Evolutionary conservation across 2,888 invertebrate genomes (phyloP).

Genomic region (Helleia helle): DNA sequence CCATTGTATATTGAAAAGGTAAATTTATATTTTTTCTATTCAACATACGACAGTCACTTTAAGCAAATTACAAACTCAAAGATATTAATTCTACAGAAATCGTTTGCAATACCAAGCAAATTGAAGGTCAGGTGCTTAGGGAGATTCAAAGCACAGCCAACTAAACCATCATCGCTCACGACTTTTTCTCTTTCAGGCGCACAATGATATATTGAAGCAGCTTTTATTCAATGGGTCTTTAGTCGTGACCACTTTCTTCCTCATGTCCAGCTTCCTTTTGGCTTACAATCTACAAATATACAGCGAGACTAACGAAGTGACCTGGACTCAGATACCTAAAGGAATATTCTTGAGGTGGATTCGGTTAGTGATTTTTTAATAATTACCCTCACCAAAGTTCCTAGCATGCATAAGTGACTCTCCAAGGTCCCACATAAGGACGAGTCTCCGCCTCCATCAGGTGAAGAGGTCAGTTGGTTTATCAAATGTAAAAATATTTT

Average conservation of each 20-base stretch:
- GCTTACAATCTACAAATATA: conserved; percentile 50
- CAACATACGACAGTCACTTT: too few relatives aligned
- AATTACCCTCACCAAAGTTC: background rate
- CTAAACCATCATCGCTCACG: too few relatives aligned
- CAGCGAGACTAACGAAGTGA: conserved; percentile 34
- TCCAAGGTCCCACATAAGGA: too few relatives aligned
- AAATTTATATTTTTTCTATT: conserved; percentile 19
- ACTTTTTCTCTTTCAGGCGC: conserved; percentile 34
- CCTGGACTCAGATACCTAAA: conserved; percentile 41
- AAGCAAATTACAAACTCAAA: too few relatives aligned
- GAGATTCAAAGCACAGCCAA: too few relatives aligned
- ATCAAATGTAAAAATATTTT: too few relatives aligned
- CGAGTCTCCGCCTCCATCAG: too few relatives aligned
- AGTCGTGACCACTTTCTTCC: conserved; percentile 54
- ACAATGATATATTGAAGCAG: conserved; percentile 49
- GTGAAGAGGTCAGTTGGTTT: too few relatives aligned
- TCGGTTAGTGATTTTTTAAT: conserved; percentile 31
- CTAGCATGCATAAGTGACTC: too few relatives aligned
- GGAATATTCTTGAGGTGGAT: conserved; percentile 52
- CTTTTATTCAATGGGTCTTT: conserved; percentile 51
- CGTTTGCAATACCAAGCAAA: too few relatives aligned
- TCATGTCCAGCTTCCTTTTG: conserved; percentile 56
- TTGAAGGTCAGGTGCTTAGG: too few relatives aligned
- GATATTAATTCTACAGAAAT: too few relatives aligned
- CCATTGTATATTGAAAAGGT: conserved; percentile 55